A percentile compares a stretch with the other conserved stretches of the same genome.
phyloP scores from a whole-genome alignment of 1,140 invertebrate species.

The Diabrotica undecimpunctata region DNA sequence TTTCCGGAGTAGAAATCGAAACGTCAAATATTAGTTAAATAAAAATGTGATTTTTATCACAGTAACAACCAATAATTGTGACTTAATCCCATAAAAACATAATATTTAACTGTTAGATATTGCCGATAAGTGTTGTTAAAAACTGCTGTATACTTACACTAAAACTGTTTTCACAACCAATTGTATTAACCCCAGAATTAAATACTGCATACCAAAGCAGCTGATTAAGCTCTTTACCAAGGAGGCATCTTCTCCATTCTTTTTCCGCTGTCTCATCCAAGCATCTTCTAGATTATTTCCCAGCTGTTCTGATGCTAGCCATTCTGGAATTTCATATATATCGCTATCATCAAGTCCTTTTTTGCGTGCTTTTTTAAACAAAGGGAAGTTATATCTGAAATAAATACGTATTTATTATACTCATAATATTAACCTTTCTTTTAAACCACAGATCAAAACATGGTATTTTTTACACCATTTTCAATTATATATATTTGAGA shows the following conservation, averaged over 20 bases:
- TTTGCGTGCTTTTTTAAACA: constrained; percentile 22
- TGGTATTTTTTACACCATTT: too few relatives aligned
- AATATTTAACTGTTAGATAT: too few relatives aligned
- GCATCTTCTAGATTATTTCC: constrained; percentile 24
- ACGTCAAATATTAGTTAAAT: too few relatives aligned
- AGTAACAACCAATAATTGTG: too few relatives aligned
- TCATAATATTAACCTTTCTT: too few relatives aligned
- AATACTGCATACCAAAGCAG: constrained; percentile 24
- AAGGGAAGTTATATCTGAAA: constrained; percentile 19
- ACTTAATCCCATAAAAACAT: too few relatives aligned
- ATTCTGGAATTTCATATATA: constrained; percentile 23
- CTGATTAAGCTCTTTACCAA: constrained; percentile 7
- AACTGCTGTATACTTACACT: constrained; percentile 18
- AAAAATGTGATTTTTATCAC: too few relatives aligned
- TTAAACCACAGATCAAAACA: too few relatives aligned
- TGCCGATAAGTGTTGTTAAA: too few relatives aligned
- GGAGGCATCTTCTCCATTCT: constrained; percentile 20
- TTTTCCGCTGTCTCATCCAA: constrained; percentile 23
- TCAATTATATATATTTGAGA: too few relatives aligned
- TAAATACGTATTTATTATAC: neutral
- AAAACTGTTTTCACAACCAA: constrained; percentile 15
- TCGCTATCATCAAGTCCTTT: constrained; percentile 26
- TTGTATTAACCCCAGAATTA: constrained; percentile 19
- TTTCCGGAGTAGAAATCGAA: too few relatives aligned
- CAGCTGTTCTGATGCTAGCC: constrained; percentile 16